phyloP scores from a whole-genome alignment of 1,140 invertebrate species.

The Saxidomus purpurata region DNA sequence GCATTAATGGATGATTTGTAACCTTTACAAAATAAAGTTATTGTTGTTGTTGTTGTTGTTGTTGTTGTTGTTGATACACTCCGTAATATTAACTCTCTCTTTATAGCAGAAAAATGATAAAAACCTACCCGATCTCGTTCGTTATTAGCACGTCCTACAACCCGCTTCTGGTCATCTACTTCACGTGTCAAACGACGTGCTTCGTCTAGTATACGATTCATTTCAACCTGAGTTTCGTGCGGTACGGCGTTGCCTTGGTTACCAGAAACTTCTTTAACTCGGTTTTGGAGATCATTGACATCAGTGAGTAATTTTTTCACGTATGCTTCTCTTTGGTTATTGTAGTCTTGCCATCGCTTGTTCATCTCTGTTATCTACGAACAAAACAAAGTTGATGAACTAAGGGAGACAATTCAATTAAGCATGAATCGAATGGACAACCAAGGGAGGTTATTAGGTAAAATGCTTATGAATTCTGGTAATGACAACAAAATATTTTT shows the following conservation, averaged over 20 bases:
- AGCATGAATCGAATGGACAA: too few species aligned
- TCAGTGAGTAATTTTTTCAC: conserved; percentile 61
- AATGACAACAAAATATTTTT: too few species aligned
- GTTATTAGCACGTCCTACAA: conserved; percentile 15
- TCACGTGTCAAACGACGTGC: conserved; percentile 56
- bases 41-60: too few species aligned
- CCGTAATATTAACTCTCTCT: too few species aligned
- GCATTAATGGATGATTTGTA: too few species aligned
- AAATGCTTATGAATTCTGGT: too few species aligned
- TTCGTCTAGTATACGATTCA: conserved; percentile 71
- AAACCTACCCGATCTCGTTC: conserved; percentile 40
- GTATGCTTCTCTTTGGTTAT: conserved; percentile 72
- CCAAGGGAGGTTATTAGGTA: too few species aligned
- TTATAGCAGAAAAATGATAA: too few species aligned
- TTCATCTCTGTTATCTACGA: conserved; percentile 80
- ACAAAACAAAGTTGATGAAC: too few species aligned
- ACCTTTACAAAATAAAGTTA: too few species aligned
- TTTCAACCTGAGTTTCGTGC: conserved; percentile 55
- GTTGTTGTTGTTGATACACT: too few species aligned
- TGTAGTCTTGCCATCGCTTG: conserved; percentile 81
- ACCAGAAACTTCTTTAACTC: conserved; percentile 26
- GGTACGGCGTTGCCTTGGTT: conserved; percentile 47
- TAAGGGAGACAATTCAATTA: too few species aligned
- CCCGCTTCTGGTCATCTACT: conserved; percentile 64
- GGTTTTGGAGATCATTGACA: conserved; percentile 60